These are phyloP conservation scores for Peromyscus nudipes DNA, from an alignment of 2,797 vertebrate genomes.

Conservation along the genomic window DNA sequence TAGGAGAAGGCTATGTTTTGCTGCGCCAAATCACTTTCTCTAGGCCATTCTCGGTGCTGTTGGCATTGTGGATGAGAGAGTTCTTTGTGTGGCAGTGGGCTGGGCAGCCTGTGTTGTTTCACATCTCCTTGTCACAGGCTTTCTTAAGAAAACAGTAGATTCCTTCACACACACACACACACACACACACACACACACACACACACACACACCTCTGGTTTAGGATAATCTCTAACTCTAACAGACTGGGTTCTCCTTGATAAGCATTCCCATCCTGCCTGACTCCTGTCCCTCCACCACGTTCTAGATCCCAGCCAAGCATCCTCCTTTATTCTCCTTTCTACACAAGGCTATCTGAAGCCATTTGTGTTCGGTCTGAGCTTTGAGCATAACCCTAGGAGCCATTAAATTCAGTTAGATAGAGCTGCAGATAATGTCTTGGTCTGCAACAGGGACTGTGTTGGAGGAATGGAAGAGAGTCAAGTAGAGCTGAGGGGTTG, in stretches of 20 bases:
- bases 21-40: constrained; percentile 14
- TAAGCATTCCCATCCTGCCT: not conserved
- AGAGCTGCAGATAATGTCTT: not conserved
- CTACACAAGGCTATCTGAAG: not conserved
- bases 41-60: not conserved
- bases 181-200: not conserved
- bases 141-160: not conserved
- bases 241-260: not conserved
- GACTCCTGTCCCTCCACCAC: not conserved
- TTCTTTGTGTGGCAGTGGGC: not conserved
- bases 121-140: not conserved
- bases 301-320: not conserved
- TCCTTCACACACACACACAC: not conserved
- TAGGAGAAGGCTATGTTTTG: not conserved
- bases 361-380: not conserved
- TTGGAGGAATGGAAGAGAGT: no score
- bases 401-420: not conserved
- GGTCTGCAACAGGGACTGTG: not conserved
- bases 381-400: not conserved
- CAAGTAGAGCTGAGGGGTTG: not conserved
- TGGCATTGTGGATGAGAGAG: not conserved
- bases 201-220: not conserved
- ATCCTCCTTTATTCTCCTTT: not conserved
- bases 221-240: not conserved
- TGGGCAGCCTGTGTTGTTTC: not conserved